phyloP scores from a whole-genome alignment of 2,888 invertebrate genomes.

The Drosophila nr. fundita region DNA sequence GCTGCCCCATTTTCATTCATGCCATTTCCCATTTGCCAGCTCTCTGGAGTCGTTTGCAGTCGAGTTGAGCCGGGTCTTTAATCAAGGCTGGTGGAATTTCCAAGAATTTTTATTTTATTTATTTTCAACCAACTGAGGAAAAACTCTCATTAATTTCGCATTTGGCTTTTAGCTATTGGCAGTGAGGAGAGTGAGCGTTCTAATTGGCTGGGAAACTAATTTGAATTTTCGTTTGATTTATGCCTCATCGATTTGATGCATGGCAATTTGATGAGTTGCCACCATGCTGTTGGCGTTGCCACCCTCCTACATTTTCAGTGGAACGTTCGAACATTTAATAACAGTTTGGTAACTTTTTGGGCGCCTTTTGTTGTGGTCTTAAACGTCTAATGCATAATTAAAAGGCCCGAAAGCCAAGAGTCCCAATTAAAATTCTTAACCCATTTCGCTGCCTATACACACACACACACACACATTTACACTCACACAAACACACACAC shows the following conservation, averaged over 20 bases:
- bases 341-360: slow-evolving; percentile 52
- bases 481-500: background rate
- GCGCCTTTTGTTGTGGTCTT: slow-evolving; percentile 49
- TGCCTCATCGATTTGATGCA: slow-evolving; percentile 75
- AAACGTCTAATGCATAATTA: slow-evolving; percentile 71
- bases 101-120: slow-evolving; percentile 26
- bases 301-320: background rate
- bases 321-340: slow-evolving; percentile 54
- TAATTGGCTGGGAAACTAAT: slow-evolving; percentile 71
- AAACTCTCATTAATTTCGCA: slow-evolving; percentile 68
- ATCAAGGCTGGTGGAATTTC: slow-evolving; percentile 44
- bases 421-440: slow-evolving; percentile 70
- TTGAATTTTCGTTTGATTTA: slow-evolving; percentile 79
- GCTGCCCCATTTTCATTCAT: background rate
- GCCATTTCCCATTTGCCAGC: slow-evolving; percentile 2
- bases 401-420: slow-evolving; percentile 41
- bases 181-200: slow-evolving; percentile 31
- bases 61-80: slow-evolving; percentile 42
- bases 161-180: slow-evolving; percentile 38
- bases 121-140: slow-evolving; percentile 18
- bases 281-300: slow-evolving; percentile 26
- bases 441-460: slow-evolving; percentile 14
- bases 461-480: background rate
- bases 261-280: slow-evolving; percentile 64
- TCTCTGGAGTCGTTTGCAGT: background rate